Conservation (phyloP, 2,888 invertebrate genomes). For the Lasioglossum malachurum region DNA sequence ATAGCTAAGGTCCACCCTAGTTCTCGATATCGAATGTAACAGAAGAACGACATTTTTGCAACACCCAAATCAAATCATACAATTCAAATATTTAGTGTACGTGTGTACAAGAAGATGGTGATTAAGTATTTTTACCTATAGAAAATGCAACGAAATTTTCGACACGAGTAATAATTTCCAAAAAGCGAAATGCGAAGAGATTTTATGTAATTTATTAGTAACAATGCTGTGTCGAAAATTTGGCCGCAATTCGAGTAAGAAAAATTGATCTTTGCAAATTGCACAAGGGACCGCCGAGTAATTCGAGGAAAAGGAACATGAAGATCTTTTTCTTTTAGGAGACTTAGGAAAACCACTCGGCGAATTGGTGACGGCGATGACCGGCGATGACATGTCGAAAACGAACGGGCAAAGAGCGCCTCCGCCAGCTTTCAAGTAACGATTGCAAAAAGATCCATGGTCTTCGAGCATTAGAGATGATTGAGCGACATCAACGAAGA, state of each 20-base stretch:
- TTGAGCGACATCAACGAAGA: constrained; percentile 33
- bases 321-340: constrained; percentile 86
- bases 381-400: constrained; percentile 87
- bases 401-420: constrained; percentile 81
- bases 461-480: constrained; percentile 24
- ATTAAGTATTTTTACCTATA: background rate
- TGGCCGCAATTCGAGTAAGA: background rate
- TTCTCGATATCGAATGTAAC: background rate
- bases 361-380: constrained; percentile 95
- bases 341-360: constrained; percentile 95
- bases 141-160: background rate
- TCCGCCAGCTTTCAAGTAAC: constrained; percentile 82
- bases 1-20: too few relatives aligned
- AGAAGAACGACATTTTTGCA: background rate
- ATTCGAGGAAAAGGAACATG: background rate
- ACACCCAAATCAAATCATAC: background rate
- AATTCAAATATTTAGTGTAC: constrained; percentile 1
- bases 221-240: background rate
- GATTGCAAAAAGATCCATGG: constrained; percentile 41
- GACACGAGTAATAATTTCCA: background rate
- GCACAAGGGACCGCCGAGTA: background rate
- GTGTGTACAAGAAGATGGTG: constrained; percentile 28
- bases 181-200: background rate
- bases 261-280: background rate
- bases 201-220: background rate